Evolutionary conservation across 2,888 invertebrate species (phyloP).

Genomic region (Plagodis dolabraria): DNA sequence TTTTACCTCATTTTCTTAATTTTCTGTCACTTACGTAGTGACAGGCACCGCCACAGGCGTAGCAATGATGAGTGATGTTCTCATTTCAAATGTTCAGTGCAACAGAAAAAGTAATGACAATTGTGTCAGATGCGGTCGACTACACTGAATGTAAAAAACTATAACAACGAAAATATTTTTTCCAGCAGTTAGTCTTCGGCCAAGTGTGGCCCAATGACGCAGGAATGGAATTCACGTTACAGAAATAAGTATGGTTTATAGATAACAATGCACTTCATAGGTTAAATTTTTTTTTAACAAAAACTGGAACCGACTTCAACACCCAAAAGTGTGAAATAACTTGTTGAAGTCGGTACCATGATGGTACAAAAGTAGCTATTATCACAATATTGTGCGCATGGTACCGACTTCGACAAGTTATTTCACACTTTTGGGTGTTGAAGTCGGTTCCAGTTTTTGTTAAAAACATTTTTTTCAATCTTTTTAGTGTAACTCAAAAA

Average conservation of each 20-base stretch:
- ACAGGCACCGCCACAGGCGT: background rate
- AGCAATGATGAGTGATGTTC: constrained; percentile 8
- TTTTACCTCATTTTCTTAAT: background rate
- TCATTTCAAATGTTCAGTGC: constrained; percentile 6
- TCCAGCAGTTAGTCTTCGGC: constrained; percentile 12
- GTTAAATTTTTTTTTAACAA: too few relatives aligned
- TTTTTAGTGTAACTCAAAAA: too few relatives aligned
- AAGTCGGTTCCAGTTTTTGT: too few relatives aligned
- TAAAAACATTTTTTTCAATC: too few relatives aligned
- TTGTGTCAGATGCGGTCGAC: constrained; percentile 30
- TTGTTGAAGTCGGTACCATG: too few relatives aligned
- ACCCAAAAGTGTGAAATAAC: too few relatives aligned
- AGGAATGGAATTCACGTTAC: background rate
- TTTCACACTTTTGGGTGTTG: too few relatives aligned
- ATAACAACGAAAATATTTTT: constrained; percentile 27
- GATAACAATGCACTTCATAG: too few relatives aligned
- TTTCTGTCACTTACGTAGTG: background rate
- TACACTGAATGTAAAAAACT: constrained; percentile 22
- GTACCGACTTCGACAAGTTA: too few relatives aligned
- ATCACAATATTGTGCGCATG: too few relatives aligned
- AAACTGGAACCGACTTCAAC: too few relatives aligned
- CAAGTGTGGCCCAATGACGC: constrained; percentile 1
- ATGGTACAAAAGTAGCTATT: too few relatives aligned
- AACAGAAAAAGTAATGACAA: constrained; percentile 24
- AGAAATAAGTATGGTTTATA: background rate